A percentile compares a stretch with the other conserved stretches of the same genome.
Evolutionary conservation across 2,888 invertebrate genomes (phyloP).

Genomic region (Pollenia amentaria): DNA sequence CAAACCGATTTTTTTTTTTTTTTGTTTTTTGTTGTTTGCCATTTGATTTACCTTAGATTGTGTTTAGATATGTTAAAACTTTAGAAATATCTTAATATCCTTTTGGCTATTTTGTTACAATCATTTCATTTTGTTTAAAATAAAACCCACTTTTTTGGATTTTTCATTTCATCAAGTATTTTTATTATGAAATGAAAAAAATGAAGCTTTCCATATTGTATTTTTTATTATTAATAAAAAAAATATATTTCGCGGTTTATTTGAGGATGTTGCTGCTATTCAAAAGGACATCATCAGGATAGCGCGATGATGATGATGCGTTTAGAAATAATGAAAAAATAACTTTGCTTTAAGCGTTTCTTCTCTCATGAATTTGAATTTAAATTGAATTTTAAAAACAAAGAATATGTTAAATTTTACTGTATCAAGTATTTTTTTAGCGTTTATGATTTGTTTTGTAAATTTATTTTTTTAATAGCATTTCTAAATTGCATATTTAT

Average conservation of each 20-base stretch:
- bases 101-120: constrained; percentile 69
- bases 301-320: constrained; percentile 68
- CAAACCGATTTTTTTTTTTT: neutral
- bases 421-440: constrained; percentile 8
- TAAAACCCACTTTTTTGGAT: constrained; percentile 22
- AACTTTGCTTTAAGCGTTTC: constrained; percentile 82
- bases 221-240: constrained; percentile 45
- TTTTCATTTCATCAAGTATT: constrained; percentile 34
- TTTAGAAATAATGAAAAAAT: constrained; percentile 84
- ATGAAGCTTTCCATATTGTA: constrained; percentile 1
- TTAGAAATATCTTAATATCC: constrained; percentile 55
- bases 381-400: constrained; percentile 66
- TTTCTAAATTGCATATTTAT: constrained; percentile 7
- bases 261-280: constrained; percentile 8
- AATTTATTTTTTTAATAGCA: neutral
- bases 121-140: constrained; percentile 62
- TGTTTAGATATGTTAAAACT: constrained; percentile 48
- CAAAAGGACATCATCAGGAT: neutral
- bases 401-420: constrained; percentile 1
- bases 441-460: constrained; percentile 31
- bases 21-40: neutral
- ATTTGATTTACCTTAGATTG: neutral
- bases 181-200: constrained; percentile 11
- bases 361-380: constrained; percentile 68
- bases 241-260: constrained; percentile 63